Evolutionary conservation across 2,113 vertebrate genomes (phyloP).

Genomic region (Ptilonorhynchus violaceus): DNA sequence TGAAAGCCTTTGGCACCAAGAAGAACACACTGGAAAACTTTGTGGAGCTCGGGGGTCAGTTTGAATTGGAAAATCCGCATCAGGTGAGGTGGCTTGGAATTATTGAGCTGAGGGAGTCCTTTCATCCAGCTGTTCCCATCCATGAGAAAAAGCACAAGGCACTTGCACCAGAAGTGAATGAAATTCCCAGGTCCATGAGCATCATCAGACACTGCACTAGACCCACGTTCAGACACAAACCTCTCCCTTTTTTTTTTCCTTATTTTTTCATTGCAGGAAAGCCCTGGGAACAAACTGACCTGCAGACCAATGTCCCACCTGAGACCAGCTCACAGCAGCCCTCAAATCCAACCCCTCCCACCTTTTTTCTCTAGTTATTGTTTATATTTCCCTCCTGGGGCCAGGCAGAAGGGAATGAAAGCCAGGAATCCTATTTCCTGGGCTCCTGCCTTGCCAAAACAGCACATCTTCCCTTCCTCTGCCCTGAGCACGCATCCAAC

Average conservation of each 20-base stretch:
- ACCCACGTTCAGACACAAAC: not conserved
- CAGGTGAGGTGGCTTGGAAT: not conserved
- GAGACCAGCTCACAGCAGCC: not conserved
- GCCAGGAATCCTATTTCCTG: not conserved
- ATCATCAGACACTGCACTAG: not conserved
- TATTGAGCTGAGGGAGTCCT: not conserved
- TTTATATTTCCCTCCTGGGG: not conserved
- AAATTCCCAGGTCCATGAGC: not conserved
- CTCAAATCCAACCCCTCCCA: not conserved
- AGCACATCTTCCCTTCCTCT: not conserved
- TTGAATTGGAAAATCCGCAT: not conserved
- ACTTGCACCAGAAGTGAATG: not conserved
- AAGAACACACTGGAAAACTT: not conserved
- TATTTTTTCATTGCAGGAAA: not conserved
- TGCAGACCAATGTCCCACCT: not conserved
- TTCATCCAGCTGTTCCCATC: not conserved
- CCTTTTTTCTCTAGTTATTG: not conserved
- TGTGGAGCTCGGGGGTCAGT: not conserved
- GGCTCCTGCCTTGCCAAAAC: not conserved
- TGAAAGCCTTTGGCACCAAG: not conserved
- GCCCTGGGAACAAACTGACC: not conserved
- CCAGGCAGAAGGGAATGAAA: not conserved
- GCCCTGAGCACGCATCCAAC: not conserved
- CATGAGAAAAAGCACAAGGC: not conserved
- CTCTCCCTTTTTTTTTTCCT: not conserved